phyloP scores from a whole-genome alignment of 2,113 vertebrate species.

The Glaucidium brasilianum region DNA sequence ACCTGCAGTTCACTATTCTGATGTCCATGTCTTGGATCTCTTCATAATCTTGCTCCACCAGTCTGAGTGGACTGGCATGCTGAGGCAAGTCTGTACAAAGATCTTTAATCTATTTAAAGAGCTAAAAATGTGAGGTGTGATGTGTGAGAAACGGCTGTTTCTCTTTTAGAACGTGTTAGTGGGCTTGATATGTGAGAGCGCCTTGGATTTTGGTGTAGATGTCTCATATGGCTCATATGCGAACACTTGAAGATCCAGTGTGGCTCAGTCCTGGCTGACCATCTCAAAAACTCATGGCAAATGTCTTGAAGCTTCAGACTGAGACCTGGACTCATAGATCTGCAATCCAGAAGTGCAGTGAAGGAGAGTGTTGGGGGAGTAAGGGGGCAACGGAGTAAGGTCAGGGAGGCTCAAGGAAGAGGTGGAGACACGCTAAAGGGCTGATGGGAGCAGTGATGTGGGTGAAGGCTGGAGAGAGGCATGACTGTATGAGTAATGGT shows the following conservation, averaged over 20 bases:
- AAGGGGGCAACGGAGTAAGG: neutral
- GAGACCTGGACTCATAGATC: neutral
- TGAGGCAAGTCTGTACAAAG: neutral
- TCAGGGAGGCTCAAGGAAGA: neutral
- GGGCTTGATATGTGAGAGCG: neutral
- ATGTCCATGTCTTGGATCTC: neutral
- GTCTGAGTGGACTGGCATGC: neutral
- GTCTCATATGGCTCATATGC: rapidly evolving
- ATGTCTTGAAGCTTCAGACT: neutral
- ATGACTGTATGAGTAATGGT: neutral
- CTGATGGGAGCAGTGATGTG: neutral
- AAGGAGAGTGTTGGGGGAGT: neutral
- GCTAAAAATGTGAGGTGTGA: neutral
- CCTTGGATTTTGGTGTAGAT: neutral
- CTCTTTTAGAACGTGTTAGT: neutral
- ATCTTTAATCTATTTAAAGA: neutral
- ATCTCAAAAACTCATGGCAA: neutral
- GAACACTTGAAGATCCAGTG: neutral
- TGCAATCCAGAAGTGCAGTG: rapidly evolving
- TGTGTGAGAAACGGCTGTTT: neutral
- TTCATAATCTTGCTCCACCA: rapidly evolving
- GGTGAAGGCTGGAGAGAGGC: neutral
- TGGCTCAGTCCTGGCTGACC: neutral
- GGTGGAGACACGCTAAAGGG: neutral
- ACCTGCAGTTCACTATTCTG: neutral